Evolutionary conservation across 2,888 invertebrate genomes (phyloP).

Genomic region (Machimus rusticus): DNA sequence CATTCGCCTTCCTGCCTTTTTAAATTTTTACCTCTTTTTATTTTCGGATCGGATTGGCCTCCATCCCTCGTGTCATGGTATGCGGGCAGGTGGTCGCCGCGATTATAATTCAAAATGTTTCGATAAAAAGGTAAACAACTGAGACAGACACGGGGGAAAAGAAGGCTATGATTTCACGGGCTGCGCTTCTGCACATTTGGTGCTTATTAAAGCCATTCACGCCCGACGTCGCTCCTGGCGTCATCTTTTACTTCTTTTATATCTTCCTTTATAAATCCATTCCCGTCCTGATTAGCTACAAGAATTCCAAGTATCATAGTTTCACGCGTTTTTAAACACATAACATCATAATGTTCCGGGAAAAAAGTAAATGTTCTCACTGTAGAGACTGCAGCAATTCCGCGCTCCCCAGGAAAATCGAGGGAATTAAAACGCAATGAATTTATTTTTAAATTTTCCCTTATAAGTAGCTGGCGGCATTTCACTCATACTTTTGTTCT

Average conservation of each 20-base stretch:
- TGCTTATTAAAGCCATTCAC: neutral
- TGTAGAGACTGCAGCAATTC: neutral
- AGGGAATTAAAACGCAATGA: neutral
- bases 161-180: neutral
- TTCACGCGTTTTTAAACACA: neutral
- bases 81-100: neutral
- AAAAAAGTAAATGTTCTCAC: neutral
- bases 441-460: conserved; percentile 12
- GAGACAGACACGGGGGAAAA: neutral
- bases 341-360: neutral
- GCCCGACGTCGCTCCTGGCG: neutral
- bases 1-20: neutral
- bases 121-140: neutral
- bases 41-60: neutral
- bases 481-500: neutral
- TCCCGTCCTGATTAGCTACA: neutral
- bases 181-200: neutral
- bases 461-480: neutral
- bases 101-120: neutral
- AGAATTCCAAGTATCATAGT: neutral
- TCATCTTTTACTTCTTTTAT: neutral
- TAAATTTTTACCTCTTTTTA: neutral
- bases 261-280: neutral
- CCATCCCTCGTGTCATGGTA: neutral
- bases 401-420: neutral